A percentile compares a stretch with the other conserved stretches of the same genome.
phyloP scores from a whole-genome alignment of 2,113 vertebrate genomes.

The Leucosticte australis region DNA sequence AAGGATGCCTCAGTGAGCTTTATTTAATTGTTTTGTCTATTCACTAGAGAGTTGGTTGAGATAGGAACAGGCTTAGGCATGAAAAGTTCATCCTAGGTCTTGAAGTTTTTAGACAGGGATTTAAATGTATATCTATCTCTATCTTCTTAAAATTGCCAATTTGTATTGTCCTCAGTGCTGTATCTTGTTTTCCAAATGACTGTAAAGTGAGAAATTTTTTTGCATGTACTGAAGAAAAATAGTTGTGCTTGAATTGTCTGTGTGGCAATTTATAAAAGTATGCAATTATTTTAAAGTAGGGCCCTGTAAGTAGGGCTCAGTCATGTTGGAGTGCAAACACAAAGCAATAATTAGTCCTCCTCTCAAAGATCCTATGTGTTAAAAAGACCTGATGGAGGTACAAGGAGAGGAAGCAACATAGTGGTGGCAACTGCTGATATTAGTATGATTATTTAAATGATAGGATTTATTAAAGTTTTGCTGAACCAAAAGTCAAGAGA shows the following conservation, averaged over 20 bases:
- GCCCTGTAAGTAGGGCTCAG: background rate
- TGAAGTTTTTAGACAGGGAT: background rate
- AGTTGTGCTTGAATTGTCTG: background rate
- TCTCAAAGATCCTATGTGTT: background rate
- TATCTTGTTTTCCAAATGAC: background rate
- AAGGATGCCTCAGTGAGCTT: background rate
- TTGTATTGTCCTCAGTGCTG: background rate
- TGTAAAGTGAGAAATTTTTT: background rate
- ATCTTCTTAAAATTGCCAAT: background rate
- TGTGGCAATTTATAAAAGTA: slow-evolving; percentile 3
- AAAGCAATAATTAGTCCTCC: background rate
- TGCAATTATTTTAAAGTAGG: slow-evolving; percentile 14
- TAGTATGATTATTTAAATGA: background rate
- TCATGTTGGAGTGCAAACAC: background rate
- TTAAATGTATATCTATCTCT: background rate
- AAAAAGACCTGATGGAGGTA: background rate
- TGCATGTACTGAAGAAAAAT: background rate
- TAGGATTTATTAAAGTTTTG: background rate
- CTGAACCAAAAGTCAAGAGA: background rate
- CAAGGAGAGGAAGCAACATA: background rate
- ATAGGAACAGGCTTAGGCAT: background rate
- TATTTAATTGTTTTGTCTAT: background rate
- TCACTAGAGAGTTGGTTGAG: background rate
- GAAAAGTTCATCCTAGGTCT: background rate
- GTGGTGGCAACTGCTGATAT: background rate